Conservation (phyloP, 2,797 vertebrate genomes). For the Catharus ustulatus region DNA sequence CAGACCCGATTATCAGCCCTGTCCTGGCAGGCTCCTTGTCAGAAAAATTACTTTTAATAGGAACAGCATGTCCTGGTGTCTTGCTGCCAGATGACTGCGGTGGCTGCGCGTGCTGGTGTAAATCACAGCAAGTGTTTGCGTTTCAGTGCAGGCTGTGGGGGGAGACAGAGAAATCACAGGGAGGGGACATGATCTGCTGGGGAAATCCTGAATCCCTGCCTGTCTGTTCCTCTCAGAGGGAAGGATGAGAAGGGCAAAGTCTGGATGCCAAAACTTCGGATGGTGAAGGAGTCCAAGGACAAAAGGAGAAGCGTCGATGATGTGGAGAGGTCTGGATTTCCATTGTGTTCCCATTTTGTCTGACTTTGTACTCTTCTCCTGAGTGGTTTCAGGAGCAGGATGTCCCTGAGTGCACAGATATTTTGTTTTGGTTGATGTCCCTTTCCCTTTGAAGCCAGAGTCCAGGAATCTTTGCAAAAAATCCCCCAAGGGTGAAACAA, state of each 20-base stretch:
- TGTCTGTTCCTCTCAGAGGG: conserved; percentile 43
- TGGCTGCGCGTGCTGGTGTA: neutral
- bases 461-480: neutral
- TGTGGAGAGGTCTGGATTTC: conserved; percentile 44
- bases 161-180: neutral
- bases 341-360: neutral
- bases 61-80: conserved; percentile 21
- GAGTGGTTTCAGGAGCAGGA: neutral
- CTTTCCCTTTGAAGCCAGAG: neutral
- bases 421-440: neutral
- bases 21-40: conserved; percentile 36
- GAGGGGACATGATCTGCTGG: neutral
- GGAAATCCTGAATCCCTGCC: neutral
- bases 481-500: neutral
- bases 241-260: conserved; percentile 58
- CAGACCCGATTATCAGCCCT: neutral
- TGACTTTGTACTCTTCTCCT: accelerated
- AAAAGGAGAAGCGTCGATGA: neutral
- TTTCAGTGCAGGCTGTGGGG: neutral
- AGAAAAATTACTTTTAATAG: conserved; percentile 51
- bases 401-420: neutral
- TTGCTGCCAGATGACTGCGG: conserved; percentile 30
- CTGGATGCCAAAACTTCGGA: conserved; percentile 60
- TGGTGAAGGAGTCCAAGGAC: conserved; percentile 25
- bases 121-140: conserved; percentile 21